These are phyloP conservation scores for Acronicta leporina DNA, from an alignment of 2,888 invertebrate species.

Conservation along the genomic window DNA sequence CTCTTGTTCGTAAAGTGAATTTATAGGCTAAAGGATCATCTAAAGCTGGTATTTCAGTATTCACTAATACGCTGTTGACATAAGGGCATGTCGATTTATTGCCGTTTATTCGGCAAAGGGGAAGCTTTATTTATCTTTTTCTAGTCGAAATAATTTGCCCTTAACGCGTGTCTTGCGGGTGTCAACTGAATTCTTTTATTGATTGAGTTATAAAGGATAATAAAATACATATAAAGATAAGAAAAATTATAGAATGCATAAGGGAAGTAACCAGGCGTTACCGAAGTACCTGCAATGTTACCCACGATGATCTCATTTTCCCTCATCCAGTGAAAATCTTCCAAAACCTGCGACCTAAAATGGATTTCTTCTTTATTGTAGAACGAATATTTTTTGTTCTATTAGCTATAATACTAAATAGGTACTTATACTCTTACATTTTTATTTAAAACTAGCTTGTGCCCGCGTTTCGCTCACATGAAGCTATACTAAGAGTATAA, in stretches of 20 bases:
- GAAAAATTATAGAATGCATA: not conserved
- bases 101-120: slow-evolving; percentile 82
- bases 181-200: slow-evolving; percentile 60
- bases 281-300: too few species aligned
- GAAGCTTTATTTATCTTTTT: slow-evolving; percentile 83
- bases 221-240: not conserved
- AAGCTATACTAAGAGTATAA: too few species aligned
- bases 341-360: too few species aligned
- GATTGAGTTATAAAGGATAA: slow-evolving; percentile 47
- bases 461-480: too few species aligned
- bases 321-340: too few species aligned
- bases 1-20: slow-evolving; percentile 41
- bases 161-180: slow-evolving; percentile 67
- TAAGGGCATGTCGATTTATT: slow-evolving; percentile 85
- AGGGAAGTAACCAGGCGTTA: too few species aligned
- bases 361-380: too few species aligned
- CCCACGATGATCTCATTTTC: too few species aligned
- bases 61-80: slow-evolving; percentile 85
- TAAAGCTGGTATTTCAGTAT: slow-evolving; percentile 66
- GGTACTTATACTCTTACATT: too few species aligned
- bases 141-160: slow-evolving; percentile 77
- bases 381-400: too few species aligned
- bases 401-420: too few species aligned
- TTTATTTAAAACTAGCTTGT: too few species aligned
- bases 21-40: slow-evolving; percentile 52